Base-by-base conservation (phyloP, 2,113 vertebrate genomes). In the Aleadryas rufinucha region DNA sequence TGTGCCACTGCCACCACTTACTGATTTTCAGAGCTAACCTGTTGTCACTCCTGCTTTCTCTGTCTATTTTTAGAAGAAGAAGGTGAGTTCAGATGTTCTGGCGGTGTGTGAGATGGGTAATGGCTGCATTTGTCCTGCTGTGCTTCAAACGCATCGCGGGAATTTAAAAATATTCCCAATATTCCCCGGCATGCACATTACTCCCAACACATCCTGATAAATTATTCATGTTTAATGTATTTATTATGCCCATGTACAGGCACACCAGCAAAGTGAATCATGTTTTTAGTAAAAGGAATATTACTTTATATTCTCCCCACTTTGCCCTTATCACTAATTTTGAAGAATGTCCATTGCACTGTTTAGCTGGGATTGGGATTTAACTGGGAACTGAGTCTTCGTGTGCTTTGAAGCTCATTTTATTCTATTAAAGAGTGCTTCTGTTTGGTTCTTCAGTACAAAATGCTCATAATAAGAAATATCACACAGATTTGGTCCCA, bases 1-100 rank as follows among this genome's bases (percentile, higher is more conserved):
- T 7, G 2, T 30, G 17, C 47, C 45, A 3, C 41, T 23, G 37
- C 28, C 19, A 0, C 45, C 47, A 24, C 13, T 26, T 16, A 1
- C 39, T 63, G 21, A 4, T 68, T 61, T 41, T 74, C 84, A 69
- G 63, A 50, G 5, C n/a, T 44, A 26, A 45, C 24, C n/a, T 35
- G 1, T 21, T 42, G 19, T 31, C 17, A 5, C 42, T 87, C 13
- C 64, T 57, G 17, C 19, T 85, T 18, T 7, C 23, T 71, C 33
- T 9, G 14, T 4, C 14, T 33, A 0, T 42, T 59, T 94, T 59
- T 17, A 16, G 50, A 22, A 70, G 13, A 11, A 63, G n/a, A 28
- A 57, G 11, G 11, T 8, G 31, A 56, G 6, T 57, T 89, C 9
- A 6, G 61, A 24, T 41, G 42, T 47, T 44, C 31, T 71, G 11